These are phyloP conservation scores for Hucho hucho DNA, from an alignment of 2,113 vertebrate genomes.

Conservation along the genomic window DNA sequence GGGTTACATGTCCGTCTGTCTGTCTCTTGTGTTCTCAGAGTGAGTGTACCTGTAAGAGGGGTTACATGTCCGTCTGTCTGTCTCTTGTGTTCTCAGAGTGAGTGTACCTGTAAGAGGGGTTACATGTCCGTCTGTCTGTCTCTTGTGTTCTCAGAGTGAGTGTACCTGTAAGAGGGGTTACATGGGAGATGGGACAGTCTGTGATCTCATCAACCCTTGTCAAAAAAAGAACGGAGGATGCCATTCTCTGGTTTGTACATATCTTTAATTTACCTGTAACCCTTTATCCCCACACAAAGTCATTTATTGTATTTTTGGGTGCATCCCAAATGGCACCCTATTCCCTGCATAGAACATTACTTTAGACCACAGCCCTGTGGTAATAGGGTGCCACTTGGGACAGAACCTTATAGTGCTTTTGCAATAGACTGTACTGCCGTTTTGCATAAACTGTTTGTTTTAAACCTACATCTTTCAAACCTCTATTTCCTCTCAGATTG, in stretches of 20 bases:
- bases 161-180: conserved; percentile 88
- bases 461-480: no score
- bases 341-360: no score
- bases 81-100: conserved; percentile 72
- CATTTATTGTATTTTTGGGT: no score
- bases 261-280: not conserved
- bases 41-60: conserved; percentile 84
- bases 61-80: conserved; percentile 58
- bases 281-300: not conserved
- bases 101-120: conserved; percentile 85
- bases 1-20: conserved; percentile 65
- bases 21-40: conserved; percentile 71
- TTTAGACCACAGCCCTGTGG: no score
- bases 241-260: conserved; percentile 79
- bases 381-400: no score
- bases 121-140: conserved; percentile 52
- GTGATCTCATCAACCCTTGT: conserved; percentile 84
- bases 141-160: conserved; percentile 74
- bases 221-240: conserved; percentile 83
- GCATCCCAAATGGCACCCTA: no score
- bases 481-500: no score
- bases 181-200: conserved; percentile 81
- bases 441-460: no score
- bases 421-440: no score
- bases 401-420: no score